These are phyloP conservation scores for Ectropis crepuscularia DNA, from an alignment of 2,888 invertebrate genomes.

Conservation along the genomic window DNA sequence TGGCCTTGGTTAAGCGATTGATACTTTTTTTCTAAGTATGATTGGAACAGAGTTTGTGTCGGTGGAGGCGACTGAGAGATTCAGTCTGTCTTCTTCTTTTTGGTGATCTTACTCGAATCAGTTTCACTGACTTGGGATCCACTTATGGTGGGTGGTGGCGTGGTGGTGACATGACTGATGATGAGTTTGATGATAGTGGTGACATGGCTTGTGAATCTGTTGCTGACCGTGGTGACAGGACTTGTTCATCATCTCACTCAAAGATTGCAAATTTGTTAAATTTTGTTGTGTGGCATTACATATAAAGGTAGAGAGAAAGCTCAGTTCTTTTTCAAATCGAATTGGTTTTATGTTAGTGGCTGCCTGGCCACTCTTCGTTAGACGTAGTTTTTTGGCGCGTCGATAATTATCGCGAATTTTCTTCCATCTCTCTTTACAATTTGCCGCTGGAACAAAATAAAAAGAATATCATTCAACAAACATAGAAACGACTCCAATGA, in stretches of 20 bases:
- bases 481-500: too few species aligned
- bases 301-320: too few species aligned
- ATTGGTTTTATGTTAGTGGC: too few species aligned
- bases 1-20: conserved; percentile 25
- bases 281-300: too few species aligned
- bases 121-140: conserved; percentile 25
- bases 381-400: too few species aligned
- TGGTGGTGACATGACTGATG: conserved; percentile 19
- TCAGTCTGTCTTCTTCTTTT: conserved; percentile 27
- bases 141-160: conserved; percentile 18
- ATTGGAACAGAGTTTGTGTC: conserved; percentile 28
- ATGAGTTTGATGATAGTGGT: conserved; percentile 24
- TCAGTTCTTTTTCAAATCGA: too few species aligned
- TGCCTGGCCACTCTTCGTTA: too few species aligned
- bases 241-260: conserved; percentile 28
- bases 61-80: conserved; percentile 25
- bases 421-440: too few species aligned
- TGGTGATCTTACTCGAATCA: conserved; percentile 21
- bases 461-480: too few species aligned
- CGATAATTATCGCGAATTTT: too few species aligned
- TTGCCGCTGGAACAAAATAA: too few species aligned
- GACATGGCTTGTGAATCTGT: conserved; percentile 25
- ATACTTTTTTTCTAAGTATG: conserved; percentile 32
- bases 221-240: conserved; percentile 19
- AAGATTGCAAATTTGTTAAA: neutral